phyloP scores from a whole-genome alignment of 2,888 invertebrate genomes.

The Lycia hirtaria region DNA sequence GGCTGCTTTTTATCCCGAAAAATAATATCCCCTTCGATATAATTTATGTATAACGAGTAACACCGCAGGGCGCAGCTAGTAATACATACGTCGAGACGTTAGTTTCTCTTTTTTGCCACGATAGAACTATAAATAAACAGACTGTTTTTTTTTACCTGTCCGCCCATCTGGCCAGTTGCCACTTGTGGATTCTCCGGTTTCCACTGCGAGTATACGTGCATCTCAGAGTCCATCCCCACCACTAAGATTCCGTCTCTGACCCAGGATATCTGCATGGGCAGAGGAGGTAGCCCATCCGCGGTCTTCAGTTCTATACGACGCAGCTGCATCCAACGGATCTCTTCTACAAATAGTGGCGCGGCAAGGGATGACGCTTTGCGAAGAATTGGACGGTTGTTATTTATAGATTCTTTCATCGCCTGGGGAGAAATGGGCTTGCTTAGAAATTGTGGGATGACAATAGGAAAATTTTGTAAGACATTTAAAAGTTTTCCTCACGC shows the following conservation, averaged over 20 bases:
- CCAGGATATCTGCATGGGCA: conserved; percentile 99
- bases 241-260: conserved; percentile 98
- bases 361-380: conserved; percentile 96
- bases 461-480: too few species aligned
- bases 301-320: conserved; percentile 95
- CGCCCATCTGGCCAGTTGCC: conserved; percentile 55
- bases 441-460: too few species aligned
- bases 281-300: conserved; percentile 97
- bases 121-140: too few species aligned
- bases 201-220: conserved; percentile 99
- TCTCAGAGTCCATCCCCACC: conserved; percentile 99
- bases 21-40: too few species aligned
- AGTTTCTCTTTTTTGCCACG: too few species aligned
- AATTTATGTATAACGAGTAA: too few species aligned
- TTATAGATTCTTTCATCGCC: conserved; percentile 94
- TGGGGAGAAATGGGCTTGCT: conserved; percentile 36
- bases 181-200: conserved; percentile 87
- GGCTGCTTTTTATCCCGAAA: too few species aligned
- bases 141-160: conserved; percentile 56
- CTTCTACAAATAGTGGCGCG: conserved; percentile 95
- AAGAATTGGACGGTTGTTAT: conserved; percentile 92
- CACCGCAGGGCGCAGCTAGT: too few species aligned
- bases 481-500: too few species aligned
- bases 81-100: too few species aligned
- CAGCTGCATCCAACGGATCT: conserved; percentile 98